phyloP scores from a whole-genome alignment of 2,797 vertebrate genomes.

The Typhlichthys subterraneus region DNA sequence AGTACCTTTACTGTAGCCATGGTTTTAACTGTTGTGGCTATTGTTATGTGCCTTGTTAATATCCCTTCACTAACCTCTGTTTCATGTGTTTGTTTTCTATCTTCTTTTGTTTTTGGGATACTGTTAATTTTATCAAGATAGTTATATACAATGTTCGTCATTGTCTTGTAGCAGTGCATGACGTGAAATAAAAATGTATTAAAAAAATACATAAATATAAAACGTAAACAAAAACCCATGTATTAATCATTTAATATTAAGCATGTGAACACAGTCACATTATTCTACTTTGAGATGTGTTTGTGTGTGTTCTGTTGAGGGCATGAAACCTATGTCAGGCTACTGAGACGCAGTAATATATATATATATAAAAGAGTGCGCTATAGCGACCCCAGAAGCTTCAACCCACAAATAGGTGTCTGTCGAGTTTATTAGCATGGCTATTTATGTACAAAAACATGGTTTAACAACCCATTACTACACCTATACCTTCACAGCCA shows the following conservation, averaged over 20 bases:
- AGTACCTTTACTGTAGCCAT: constrained; percentile 12
- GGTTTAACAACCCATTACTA: background rate
- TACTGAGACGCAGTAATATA: no score
- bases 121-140: background rate
- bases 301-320: no score
- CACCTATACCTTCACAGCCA: background rate
- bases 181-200: background rate
- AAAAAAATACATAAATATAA: background rate
- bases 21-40: background rate
- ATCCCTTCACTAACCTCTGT: constrained; percentile 18
- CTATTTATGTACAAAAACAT: background rate
- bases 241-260: no score
- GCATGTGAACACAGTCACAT: no score
- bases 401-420: background rate
- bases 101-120: background rate
- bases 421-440: background rate
- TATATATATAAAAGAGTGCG: no score
- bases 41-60: constrained; percentile 31
- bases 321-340: no score
- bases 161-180: background rate
- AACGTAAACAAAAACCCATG: background rate
- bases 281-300: no score
- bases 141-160: background rate
- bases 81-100: constrained; percentile 34
- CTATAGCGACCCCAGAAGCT: no score